Percentiles rank a stretch among this genome's conserved stretches.
These are phyloP conservation scores for Mya arenaria DNA, from an alignment of 1,140 invertebrate species.

Conservation along the genomic window DNA sequence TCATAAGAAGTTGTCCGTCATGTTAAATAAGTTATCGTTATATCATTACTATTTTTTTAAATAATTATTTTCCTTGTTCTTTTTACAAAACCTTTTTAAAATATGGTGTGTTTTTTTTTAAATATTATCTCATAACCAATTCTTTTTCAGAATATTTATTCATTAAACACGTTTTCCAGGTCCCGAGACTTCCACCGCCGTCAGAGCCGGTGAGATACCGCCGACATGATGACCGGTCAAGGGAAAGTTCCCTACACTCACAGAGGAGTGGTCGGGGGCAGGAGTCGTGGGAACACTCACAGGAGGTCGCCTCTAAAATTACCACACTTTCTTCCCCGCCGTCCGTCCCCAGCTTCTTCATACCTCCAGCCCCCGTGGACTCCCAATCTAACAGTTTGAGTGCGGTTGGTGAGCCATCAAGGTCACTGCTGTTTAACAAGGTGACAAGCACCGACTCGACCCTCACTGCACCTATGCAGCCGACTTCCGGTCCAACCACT, in stretches of 20 bases:
- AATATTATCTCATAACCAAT: too few species aligned
- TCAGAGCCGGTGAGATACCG: constrained; percentile 1
- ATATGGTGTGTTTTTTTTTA: too few species aligned
- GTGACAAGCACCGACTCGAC: neutral
- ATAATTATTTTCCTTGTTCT: too few species aligned
- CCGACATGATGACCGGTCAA: neutral
- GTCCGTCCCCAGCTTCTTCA: neutral
- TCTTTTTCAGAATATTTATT: too few species aligned
- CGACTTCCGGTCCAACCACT: neutral
- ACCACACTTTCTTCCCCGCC: neutral
- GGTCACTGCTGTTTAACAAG: neutral
- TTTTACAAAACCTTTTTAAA: too few species aligned
- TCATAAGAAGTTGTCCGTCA: neutral
- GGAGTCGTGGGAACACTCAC: neutral
- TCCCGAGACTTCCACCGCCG: constrained; percentile 32
- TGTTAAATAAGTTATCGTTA: neutral
- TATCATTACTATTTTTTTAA: neutral
- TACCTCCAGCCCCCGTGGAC: neutral
- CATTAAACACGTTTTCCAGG: too few species aligned
- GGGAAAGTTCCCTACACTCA: neutral
- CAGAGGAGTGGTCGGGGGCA: neutral
- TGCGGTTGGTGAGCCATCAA: neutral
- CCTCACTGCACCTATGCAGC: neutral
- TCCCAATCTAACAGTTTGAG: neutral
- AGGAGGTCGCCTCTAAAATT: neutral